Conservation (phyloP, 2,113 vertebrate genomes). For the Phyllopteryx taeniolatus region DNA sequence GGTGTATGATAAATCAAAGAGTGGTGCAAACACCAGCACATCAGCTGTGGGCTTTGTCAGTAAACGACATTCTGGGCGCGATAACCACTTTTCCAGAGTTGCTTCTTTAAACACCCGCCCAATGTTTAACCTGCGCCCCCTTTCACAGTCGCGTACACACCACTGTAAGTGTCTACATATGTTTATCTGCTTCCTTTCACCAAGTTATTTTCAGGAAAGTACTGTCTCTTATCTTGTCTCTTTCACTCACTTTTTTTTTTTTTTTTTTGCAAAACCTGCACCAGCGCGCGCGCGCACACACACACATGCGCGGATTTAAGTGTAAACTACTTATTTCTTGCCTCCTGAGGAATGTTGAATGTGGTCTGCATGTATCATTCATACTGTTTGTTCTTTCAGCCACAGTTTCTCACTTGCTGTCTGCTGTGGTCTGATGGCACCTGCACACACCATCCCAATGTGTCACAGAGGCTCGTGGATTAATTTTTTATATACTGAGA, state of each 20-base stretch:
- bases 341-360: conserved; percentile 26
- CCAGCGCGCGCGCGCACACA: not conserved
- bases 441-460: conserved; percentile 32
- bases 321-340: conserved; percentile 28
- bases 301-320: conserved; percentile 18
- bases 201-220: conserved; percentile 37
- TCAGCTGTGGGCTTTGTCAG: conserved; percentile 35
- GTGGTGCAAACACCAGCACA: conserved; percentile 17
- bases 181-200: conserved; percentile 34
- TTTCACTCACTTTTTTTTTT: conserved; percentile 6
- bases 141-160: not conserved
- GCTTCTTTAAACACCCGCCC: conserved; percentile 38
- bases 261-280: conserved; percentile 29
- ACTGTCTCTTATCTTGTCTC: conserved; percentile 16
- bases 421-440: conserved; percentile 33
- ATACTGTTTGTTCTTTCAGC: conserved; percentile 6
- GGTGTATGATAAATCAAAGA: conserved; percentile 47
- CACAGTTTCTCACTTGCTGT: not conserved
- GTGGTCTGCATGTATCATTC: conserved; percentile 3
- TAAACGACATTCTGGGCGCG: conserved; percentile 44
- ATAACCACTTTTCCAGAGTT: conserved; percentile 47
- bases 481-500: conserved; percentile 36
- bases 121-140: conserved; percentile 33
- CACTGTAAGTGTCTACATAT: conserved; percentile 5
- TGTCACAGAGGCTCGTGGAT: conserved; percentile 40